Conservation (phyloP, 2,888 invertebrate species). For the Tetramorium bicarinatum region DNA sequence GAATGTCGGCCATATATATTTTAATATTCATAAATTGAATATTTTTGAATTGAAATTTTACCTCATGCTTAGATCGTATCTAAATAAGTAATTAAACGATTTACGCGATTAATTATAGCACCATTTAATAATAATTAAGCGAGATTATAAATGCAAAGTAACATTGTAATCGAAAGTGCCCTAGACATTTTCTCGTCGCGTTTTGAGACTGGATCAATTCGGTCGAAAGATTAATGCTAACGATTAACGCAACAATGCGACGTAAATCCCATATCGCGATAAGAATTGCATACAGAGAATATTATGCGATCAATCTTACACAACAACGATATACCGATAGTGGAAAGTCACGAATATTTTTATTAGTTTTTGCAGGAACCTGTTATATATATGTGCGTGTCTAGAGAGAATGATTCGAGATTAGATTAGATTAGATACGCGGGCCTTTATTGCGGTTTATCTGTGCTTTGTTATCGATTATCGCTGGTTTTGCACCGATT, state of each 20-base stretch:
- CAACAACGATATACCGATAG: neutral
- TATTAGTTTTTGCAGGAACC: constrained; percentile 12
- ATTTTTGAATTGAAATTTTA: neutral
- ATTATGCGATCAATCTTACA: constrained; percentile 27
- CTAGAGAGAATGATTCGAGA: constrained; percentile 48
- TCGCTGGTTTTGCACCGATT: neutral
- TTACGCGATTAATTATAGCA: neutral
- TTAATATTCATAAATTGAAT: neutral
- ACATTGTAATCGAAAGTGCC: neutral
- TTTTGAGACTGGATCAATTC: constrained; percentile 9
- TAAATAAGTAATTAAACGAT: neutral
- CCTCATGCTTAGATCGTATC: neutral
- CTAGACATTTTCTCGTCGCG: neutral
- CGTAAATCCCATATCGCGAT: constrained; percentile 13
- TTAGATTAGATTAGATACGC: constrained; percentile 69
- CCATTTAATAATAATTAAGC: neutral
- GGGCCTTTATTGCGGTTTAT: neutral
- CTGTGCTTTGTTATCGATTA: constrained; percentile 33
- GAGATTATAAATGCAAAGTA: neutral
- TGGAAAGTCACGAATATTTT: constrained; percentile 12
- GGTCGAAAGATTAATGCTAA: constrained; percentile 14
- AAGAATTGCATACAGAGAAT: constrained; percentile 10
- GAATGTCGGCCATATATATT: neutral
- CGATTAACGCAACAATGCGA: constrained; percentile 35
- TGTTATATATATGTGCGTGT: neutral